phyloP scores from a whole-genome alignment of 1,140 invertebrate species.

The Euglossa dilemma region DNA sequence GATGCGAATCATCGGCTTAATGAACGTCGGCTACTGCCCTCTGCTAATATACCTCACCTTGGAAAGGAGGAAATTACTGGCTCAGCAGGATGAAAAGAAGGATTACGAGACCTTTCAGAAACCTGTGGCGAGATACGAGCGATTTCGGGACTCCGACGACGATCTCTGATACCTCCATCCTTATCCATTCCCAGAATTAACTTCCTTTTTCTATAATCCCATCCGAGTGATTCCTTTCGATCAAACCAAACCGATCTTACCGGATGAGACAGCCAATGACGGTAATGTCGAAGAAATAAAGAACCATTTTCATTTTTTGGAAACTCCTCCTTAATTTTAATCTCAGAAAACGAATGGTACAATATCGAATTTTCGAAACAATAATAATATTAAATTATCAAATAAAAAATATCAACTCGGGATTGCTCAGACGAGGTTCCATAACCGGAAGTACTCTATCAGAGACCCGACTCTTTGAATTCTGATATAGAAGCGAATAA shows the following conservation, averaged over 20 bases:
- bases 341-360: too few species aligned
- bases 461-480: too few species aligned
- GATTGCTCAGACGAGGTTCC: too few species aligned
- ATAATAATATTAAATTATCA: too few species aligned
- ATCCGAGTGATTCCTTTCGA: too few species aligned
- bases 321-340: too few species aligned
- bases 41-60: constrained; percentile 80
- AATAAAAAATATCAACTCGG: too few species aligned
- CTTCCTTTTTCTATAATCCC: constrained; percentile 13
- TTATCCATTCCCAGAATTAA: not conserved
- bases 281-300: too few species aligned
- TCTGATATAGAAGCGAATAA: too few species aligned
- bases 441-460: too few species aligned
- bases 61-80: constrained; percentile 60
- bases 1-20: constrained; percentile 86
- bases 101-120: constrained; percentile 72
- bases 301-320: too few species aligned
- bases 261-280: not conserved
- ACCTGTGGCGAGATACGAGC: constrained; percentile 65
- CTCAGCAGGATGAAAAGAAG: constrained; percentile 60
- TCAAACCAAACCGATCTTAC: not conserved
- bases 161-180: constrained; percentile 64
- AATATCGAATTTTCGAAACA: too few species aligned
- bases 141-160: constrained; percentile 77
- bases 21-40: constrained; percentile 88